Evolutionary conservation across 2,113 vertebrate species (phyloP), one percentile per base, ranked within the genome.

Genomic region (Eonycteris spelaea): DNA sequence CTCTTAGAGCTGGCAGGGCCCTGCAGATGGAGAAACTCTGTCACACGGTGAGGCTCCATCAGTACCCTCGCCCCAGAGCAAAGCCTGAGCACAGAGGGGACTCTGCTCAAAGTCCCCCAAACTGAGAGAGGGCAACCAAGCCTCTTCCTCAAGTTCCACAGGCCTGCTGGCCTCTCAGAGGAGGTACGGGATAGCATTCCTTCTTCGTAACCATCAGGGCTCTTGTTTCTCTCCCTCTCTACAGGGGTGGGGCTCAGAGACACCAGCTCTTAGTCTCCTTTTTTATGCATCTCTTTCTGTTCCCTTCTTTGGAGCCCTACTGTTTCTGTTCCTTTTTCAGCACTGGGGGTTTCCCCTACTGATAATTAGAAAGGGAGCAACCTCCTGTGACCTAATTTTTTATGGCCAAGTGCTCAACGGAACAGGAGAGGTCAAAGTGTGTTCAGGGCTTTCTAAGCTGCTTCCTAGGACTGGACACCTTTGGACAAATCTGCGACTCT

Each of bases 1-100:
- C 35, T 63, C 48, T 10, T 0, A 3, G 4, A 68, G 30, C 24
- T 28, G 0, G 0, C 13, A 2, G 8, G 9, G 21, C n/a, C 28
- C 38, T 40, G 15, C 30, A 48, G 48, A 67, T 35, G 28, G 38
- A n/a, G 21, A 53, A 51, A 30, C 9, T 0, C 6, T 0, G 6
- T 11, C 35, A 40, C 5, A 5, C 21, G 59, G 24, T 8, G 1
- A 21, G 22, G 12, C 1, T 26, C 45, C 3, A 0, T n/a, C 65
- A 30, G 73, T 40, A 59, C 8, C 24, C 15, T 5, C 1, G 0
- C 43, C 8, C 6, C 18, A 40, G 18, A 75, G 43, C 57, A 70
- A n/a, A 10, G 61, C 48, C 13, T 2, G 24, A 40, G 14, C 9
- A 16, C 11, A 21, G 28, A 13, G 2, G 33, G 21, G 18, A 43